Evolutionary conservation across 2,888 invertebrate genomes (phyloP), one percentile per base, ranked within the genome.

Genomic region (Imbricaverruca yamaguchii): DNA sequence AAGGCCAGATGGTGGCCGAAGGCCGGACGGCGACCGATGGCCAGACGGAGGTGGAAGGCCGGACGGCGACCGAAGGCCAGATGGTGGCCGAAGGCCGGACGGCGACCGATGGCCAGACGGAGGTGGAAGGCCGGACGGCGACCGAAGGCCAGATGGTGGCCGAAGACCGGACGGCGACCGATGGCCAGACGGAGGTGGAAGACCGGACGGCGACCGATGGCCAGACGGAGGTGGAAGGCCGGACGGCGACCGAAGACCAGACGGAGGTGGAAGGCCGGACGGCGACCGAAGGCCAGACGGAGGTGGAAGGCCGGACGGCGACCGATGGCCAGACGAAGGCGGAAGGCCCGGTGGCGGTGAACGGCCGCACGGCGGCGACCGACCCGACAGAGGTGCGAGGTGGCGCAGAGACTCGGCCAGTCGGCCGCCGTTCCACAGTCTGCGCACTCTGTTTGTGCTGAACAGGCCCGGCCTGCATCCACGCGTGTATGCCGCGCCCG

Each of bases 321-420:
- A 7, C 7, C 3, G 59, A 15, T 4, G 59, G 59, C 59, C 59
- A 13, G 59, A 59, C 11, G 15, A 7, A 0, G 59, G 79, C 25
- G 79, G 82, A n/a, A 69, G 78, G 15, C 77, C 77, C 18, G 81
- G 81, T 15, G 81, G 81, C 8, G 81, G 81, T 59, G 59, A 21
- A 23, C 18, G 79, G 15, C 56, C 80, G 23, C 80, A 80, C 23
- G 67, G 55, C 13, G 81, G 39, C 59, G 15, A 59, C 15, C 13
- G 59, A 6, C 13, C 1, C 59, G 15, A 59, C 15, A 15, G 59
- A 59, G 59, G 59, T 59, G 59, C 59, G 59, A 59, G 59, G 15
- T 13, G 13, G 59, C 59, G 11, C 13, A 63, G 80, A 67, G 21
- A 67, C 65, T 65, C 53, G 80, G 10, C 39, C 67, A 39, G 63